Conservation (phyloP, 2,113 vertebrate genomes). For the Orycteropus afer region DNA sequence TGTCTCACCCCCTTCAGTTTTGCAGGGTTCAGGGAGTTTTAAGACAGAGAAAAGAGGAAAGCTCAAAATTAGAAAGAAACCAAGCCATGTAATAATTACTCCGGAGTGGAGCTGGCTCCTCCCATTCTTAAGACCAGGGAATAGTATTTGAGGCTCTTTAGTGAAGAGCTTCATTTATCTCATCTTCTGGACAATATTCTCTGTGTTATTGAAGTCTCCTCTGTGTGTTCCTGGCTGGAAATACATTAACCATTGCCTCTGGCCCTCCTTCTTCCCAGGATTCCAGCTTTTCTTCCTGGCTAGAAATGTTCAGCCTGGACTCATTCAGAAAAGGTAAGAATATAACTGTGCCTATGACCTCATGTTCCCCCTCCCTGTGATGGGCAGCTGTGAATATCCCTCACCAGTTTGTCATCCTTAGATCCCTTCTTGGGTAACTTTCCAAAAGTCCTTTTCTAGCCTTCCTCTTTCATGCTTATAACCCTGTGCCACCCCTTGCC, state of each 20-base stretch:
- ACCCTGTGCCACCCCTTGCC: too few species aligned
- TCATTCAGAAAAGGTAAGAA: constrained; percentile 88
- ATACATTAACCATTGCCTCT: constrained; percentile 48
- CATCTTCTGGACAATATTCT: background rate
- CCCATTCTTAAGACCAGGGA: background rate
- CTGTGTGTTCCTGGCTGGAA: background rate
- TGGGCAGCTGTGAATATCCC: background rate
- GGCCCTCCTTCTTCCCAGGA: constrained; percentile 75
- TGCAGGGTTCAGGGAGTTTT: background rate
- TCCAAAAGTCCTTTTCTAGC: background rate
- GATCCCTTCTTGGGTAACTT: background rate
- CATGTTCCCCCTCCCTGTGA: background rate
- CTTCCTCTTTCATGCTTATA: background rate
- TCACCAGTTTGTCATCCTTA: background rate
- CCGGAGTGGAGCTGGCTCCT: background rate
- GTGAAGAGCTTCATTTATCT: constrained; percentile 29
- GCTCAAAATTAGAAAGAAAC: constrained; percentile 8
- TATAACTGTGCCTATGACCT: background rate
- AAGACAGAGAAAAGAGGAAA: constrained; percentile 28
- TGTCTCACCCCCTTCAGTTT: background rate
- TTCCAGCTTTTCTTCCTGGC: constrained; percentile 76
- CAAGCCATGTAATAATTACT: background rate
- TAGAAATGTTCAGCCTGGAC: constrained; percentile 89
- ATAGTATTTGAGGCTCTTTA: constrained; percentile 1
- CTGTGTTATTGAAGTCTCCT: background rate